These are phyloP conservation scores for Vulpes lagopus DNA, from an alignment of 2,113 vertebrate species.

Conservation along the genomic window DNA sequence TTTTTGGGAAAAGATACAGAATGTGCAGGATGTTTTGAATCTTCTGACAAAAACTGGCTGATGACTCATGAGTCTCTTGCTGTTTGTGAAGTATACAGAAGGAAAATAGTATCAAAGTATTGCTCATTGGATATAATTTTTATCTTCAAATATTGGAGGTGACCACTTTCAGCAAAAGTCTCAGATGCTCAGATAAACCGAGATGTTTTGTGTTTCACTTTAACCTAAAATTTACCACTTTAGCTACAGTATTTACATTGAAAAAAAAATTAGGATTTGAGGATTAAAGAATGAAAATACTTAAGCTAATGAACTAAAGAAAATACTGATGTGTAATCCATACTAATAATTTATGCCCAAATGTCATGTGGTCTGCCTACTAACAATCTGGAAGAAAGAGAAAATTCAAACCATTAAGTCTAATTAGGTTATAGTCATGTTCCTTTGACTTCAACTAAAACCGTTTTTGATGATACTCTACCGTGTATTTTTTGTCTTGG, in stretches of 20 bases:
- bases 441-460: slow-evolving; percentile 16
- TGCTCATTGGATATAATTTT: slow-evolving; percentile 41
- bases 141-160: not conserved
- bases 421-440: not conserved
- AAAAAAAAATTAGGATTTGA: not conserved
- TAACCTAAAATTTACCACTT: not conserved
- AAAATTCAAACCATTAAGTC: not conserved
- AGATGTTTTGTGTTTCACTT: not conserved
- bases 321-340: not conserved
- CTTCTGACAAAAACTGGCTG: slow-evolving; percentile 53
- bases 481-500: not conserved
- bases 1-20: slow-evolving; percentile 5
- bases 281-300: not conserved
- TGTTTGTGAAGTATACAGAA: not conserved
- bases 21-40: slow-evolving; percentile 60
- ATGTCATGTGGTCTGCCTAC: not conserved
- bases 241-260: not conserved
- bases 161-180: not conserved
- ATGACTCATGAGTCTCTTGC: slow-evolving; percentile 48
- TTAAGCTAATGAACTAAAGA: slow-evolving; percentile 15
- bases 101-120: slow-evolving; percentile 1
- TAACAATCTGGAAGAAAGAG: not conserved
- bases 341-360: not conserved
- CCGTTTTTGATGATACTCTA: not conserved
- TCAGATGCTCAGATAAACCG: not conserved